phyloP scores from a whole-genome alignment of 2,797 vertebrate species.

The Leontocebus nigricollis region DNA sequence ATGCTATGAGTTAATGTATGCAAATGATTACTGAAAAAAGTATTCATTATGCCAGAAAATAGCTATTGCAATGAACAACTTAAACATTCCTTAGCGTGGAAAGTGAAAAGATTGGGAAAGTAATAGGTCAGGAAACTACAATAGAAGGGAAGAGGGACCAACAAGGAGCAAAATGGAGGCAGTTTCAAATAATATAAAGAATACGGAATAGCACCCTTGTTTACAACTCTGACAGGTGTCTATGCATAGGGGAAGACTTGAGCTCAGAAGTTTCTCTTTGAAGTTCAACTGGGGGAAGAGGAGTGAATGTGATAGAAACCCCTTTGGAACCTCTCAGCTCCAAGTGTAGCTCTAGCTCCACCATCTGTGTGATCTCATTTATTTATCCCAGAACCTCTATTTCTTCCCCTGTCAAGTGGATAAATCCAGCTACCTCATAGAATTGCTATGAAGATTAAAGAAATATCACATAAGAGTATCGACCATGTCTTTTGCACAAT shows the following conservation, averaged over 20 bases:
- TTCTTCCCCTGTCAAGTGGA: slow-evolving; percentile 13
- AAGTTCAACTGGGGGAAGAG: background rate
- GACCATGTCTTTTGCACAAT: background rate
- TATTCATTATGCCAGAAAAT: slow-evolving; percentile 11
- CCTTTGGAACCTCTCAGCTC: background rate
- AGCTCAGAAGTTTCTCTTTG: background rate
- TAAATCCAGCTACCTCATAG: background rate
- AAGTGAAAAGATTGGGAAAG: background rate
- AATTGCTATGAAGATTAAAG: background rate
- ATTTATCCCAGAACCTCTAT: background rate
- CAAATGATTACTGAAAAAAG: background rate
- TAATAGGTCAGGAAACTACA: background rate
- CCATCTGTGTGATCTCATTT: background rate
- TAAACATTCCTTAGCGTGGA: slow-evolving; percentile 17
- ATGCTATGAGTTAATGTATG: background rate
- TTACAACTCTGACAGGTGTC: background rate
- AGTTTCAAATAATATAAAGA: background rate
- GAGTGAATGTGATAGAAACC: background rate
- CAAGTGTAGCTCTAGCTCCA: background rate
- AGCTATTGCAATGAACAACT: background rate
- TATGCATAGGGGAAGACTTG: background rate
- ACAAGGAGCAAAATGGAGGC: background rate
- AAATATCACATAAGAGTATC: background rate
- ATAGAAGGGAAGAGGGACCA: background rate
- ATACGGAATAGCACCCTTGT: background rate